Conservation (phyloP, 2,797 vertebrate genomes). For the Setipinna tenuifilis region DNA sequence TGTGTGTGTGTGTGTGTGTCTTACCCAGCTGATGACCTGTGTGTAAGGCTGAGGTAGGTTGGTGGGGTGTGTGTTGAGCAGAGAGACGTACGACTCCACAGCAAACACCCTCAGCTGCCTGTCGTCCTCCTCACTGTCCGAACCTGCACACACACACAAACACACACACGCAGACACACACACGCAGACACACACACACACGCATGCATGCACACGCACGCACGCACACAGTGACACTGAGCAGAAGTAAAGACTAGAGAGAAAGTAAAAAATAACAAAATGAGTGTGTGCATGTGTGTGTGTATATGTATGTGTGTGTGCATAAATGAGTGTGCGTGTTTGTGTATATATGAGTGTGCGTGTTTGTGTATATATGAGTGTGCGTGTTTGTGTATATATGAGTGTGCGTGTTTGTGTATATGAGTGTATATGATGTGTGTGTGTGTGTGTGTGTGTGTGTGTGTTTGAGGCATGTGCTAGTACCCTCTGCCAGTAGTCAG, state of each 20-base stretch:
- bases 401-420: no score
- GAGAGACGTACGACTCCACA: slow-evolving; percentile 85
- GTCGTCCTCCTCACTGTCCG: slow-evolving; percentile 86
- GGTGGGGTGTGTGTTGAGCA: slow-evolving; percentile 76
- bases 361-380: not conserved
- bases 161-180: not conserved
- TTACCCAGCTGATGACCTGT: slow-evolving; percentile 98
- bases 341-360: no score
- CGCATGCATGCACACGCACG: not conserved
- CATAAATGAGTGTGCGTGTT: no score
- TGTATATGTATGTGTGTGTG: no score
- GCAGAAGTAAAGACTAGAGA: not conserved
- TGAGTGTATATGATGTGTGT: no score
- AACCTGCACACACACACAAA: slow-evolving; percentile 72
- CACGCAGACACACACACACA: not conserved
- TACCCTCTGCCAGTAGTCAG: slow-evolving; percentile 71
- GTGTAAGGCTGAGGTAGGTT: slow-evolving; percentile 88
- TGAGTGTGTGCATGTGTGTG: no score
- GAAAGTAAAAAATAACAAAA: not conserved
- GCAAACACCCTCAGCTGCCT: slow-evolving; percentile 85
- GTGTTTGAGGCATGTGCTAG: not conserved
- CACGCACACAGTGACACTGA: not conserved
- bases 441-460: no score
- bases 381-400: no score
- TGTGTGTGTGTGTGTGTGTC: slow-evolving; percentile 45